Conservation (phyloP, 2,888 invertebrate genomes). For the Dugesia japonica region DNA sequence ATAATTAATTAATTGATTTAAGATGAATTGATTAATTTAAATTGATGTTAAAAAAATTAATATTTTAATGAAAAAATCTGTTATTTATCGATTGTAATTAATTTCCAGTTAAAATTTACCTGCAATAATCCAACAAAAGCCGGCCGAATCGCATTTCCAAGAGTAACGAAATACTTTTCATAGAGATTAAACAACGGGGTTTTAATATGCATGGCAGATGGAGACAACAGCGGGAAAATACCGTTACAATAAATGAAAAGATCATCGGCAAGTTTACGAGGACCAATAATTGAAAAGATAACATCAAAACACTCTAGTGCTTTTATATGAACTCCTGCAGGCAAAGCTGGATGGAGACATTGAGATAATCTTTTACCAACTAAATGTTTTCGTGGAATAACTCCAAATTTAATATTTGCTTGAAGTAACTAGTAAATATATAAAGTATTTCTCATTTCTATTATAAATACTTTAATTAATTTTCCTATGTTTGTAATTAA, state of each 20-base stretch:
- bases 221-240: slow-evolving; percentile 68
- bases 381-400: slow-evolving; percentile 68
- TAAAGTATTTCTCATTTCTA: not conserved
- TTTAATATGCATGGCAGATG: slow-evolving; percentile 74
- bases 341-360: slow-evolving; percentile 77
- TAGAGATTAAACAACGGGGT: slow-evolving; percentile 65
- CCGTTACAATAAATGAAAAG: slow-evolving; percentile 57
- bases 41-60: too few relatives aligned
- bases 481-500: slow-evolving; percentile 73
- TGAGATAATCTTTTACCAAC: slow-evolving; percentile 76
- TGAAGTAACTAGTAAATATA: slow-evolving; percentile 56
- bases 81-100: too few relatives aligned
- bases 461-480: slow-evolving; percentile 61
- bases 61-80: too few relatives aligned
- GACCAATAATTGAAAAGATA: slow-evolving; percentile 72
- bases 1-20: not conserved
- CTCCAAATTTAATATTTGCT: slow-evolving; percentile 64
- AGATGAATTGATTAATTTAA: not conserved
- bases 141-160: slow-evolving; percentile 61
- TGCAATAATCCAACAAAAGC: slow-evolving; percentile 72
- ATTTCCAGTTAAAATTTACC: not conserved
- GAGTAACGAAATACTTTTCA: slow-evolving; percentile 68
- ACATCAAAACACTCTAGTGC: slow-evolving; percentile 76
- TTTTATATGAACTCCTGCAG: slow-evolving; percentile 75
- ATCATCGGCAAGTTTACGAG: slow-evolving; percentile 61